These are phyloP conservation scores for Porphyrio hochstetteri DNA, from an alignment of 2,113 vertebrate genomes.

Conservation along the genomic window DNA sequence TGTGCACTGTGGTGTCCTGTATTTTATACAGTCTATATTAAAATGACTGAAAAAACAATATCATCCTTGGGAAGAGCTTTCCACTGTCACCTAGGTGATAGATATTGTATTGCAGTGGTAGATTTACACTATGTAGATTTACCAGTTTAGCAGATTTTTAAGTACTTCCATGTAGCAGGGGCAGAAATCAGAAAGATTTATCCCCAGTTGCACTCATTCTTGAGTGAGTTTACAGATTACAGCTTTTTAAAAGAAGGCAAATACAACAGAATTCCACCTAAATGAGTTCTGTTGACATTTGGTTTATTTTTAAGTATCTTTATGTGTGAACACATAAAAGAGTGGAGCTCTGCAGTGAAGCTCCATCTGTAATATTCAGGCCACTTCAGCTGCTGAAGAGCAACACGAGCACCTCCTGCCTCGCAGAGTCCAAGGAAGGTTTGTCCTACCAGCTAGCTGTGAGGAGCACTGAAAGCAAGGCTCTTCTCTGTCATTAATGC, in stretches of 20 bases:
- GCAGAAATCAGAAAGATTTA: background rate
- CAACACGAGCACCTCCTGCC: background rate
- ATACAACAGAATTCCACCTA: background rate
- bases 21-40: constrained; percentile 6
- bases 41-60: background rate
- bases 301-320: background rate
- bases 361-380: background rate
- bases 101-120: background rate
- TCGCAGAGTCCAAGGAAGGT: background rate
- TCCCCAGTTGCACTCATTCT: background rate
- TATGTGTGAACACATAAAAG: background rate
- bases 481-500: background rate
- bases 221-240: background rate
- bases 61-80: background rate
- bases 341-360: background rate
- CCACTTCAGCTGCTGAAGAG: background rate
- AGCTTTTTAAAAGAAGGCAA: background rate
- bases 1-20: background rate
- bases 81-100: background rate
- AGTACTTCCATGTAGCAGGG: background rate
- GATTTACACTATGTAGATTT: background rate
- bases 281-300: background rate
- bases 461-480: background rate
- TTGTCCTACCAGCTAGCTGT: background rate
- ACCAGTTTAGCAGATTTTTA: background rate